Percentiles rank a stretch among this genome's conserved stretches.
Conservation (phyloP, 2,888 invertebrate genomes). For the Portevinia maculata region DNA sequence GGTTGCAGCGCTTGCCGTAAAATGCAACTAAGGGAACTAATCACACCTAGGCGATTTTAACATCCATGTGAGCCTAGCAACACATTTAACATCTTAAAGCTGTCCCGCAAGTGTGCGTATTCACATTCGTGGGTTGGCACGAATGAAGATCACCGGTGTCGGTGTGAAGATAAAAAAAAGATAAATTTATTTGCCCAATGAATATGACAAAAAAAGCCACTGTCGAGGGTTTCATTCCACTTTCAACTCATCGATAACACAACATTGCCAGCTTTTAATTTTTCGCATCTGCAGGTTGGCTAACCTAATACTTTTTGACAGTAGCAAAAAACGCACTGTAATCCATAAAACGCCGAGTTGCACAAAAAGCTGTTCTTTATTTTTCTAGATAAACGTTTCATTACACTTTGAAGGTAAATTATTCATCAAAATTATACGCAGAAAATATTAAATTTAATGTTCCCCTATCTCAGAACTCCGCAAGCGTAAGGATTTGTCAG, state of each 20-base stretch:
- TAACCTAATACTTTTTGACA: conserved; percentile 43
- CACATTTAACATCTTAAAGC: too few species aligned
- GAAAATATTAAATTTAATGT: background rate
- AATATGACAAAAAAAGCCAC: too few species aligned
- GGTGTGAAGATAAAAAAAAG: too few species aligned
- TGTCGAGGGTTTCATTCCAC: too few species aligned
- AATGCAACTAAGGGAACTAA: too few species aligned
- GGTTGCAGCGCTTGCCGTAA: too few species aligned
- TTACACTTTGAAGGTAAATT: conserved; percentile 38
- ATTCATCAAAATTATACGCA: background rate
- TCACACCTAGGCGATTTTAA: too few species aligned
- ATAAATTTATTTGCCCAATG: too few species aligned
- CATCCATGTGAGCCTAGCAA: too few species aligned
- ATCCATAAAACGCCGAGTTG: conserved; percentile 75
- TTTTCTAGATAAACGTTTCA: conserved; percentile 28
- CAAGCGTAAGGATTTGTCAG: conserved; percentile 1
- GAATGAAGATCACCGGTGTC: too few species aligned
- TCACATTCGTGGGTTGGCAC: too few species aligned
- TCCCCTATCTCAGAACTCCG: background rate
- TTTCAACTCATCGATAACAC: conserved; percentile 21
- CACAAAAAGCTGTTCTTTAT: conserved; percentile 47
- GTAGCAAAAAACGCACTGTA: conserved; percentile 77
- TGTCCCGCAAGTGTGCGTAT: too few species aligned
- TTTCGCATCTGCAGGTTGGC: conserved; percentile 22
- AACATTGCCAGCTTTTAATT: conserved; percentile 5